phyloP scores from a whole-genome alignment of 2,888 invertebrate species.

The Tipula helvola region DNA sequence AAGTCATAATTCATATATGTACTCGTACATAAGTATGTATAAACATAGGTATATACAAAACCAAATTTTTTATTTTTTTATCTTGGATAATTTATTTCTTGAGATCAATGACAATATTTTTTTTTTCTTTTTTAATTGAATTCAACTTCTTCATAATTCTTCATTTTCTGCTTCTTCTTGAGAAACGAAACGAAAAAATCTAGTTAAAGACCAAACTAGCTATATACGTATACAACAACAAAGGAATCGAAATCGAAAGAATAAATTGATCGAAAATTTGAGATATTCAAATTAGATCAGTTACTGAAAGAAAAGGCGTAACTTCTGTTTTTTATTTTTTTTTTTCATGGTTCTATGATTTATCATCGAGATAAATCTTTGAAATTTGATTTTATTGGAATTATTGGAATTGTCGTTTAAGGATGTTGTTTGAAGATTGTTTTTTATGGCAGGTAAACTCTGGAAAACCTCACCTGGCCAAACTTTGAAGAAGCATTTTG shows the following conservation, averaged over 20 bases:
- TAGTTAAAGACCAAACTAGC: neutral
- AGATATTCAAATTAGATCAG: conserved; percentile 11
- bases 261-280: conserved; percentile 7
- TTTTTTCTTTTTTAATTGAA: neutral
- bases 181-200: neutral
- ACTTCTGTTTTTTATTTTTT: conserved; percentile 5
- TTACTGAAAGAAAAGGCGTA: conserved; percentile 9
- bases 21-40: neutral
- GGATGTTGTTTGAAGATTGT: neutral
- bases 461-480: no score
- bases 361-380: neutral
- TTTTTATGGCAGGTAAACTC: neutral
- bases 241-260: neutral
- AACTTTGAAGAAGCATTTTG: no score
- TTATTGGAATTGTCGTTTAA: neutral
- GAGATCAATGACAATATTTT: conserved; percentile 5
- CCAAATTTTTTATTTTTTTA: neutral
- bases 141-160: neutral
- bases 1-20: neutral
- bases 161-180: neutral
- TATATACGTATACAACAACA: neutral
- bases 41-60: neutral
- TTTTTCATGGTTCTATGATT: neutral
- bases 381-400: neutral
- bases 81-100: neutral